Percentiles rank a stretch among this genome's conserved stretches.
These are phyloP conservation scores for Pandion haliaetus DNA, from an alignment of 2,113 vertebrate genomes.

Conservation along the genomic window DNA sequence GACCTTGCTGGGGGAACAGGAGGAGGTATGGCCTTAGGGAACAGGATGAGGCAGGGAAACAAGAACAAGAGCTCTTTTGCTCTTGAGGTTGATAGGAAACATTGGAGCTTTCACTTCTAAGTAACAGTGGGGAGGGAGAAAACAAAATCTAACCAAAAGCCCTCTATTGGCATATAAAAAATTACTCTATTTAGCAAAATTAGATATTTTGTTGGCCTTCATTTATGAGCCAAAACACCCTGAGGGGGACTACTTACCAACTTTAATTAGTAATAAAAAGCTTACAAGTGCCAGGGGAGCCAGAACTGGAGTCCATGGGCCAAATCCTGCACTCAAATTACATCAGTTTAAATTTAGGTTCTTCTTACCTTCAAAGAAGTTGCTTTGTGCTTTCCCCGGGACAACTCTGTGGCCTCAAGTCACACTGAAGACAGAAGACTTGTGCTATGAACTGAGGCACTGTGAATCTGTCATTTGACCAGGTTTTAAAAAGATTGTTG, in stretches of 20 bases:
- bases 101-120: background rate
- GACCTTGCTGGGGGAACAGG: background rate
- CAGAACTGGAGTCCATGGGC: slow-evolving; percentile 17
- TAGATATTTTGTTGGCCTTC: slow-evolving; percentile 65
- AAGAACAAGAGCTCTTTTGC: background rate
- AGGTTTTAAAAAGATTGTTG: background rate
- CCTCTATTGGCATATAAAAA: slow-evolving; percentile 61
- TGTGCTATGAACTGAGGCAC: background rate
- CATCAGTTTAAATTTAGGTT: background rate
- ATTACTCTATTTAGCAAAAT: slow-evolving; percentile 64
- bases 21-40: background rate
- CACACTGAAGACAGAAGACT: background rate
- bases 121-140: slow-evolving; percentile 22
- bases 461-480: background rate
- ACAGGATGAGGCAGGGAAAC: background rate
- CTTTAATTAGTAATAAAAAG: slow-evolving; percentile 67
- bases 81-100: slow-evolving; percentile 17
- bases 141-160: slow-evolving; percentile 50
- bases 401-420: background rate
- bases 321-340: background rate
- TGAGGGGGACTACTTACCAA: slow-evolving; percentile 60
- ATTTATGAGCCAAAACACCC: slow-evolving; percentile 64
- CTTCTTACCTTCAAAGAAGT: background rate
- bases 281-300: slow-evolving; percentile 53
- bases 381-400: background rate